These are phyloP conservation scores for Diuraphis noxia DNA, from an alignment of 1,140 invertebrate genomes.

Conservation along the genomic window DNA sequence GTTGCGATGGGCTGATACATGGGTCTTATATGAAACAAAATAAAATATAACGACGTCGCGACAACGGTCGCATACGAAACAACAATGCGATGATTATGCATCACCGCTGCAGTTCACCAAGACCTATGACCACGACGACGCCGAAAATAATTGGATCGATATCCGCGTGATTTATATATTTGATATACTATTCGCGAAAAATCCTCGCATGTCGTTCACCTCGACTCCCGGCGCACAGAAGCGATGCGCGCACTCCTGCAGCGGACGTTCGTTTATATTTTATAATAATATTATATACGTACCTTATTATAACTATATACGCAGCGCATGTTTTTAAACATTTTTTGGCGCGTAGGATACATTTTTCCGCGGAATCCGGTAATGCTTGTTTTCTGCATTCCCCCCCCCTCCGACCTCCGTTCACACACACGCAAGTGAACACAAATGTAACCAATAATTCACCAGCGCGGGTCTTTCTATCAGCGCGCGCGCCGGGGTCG, in stretches of 20 bases:
- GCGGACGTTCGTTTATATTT: background rate
- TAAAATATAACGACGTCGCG: background rate
- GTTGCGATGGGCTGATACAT: background rate
- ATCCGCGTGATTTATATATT: background rate
- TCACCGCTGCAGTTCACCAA: background rate
- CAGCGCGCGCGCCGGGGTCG: slow-evolving; percentile 16
- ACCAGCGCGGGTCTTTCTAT: background rate
- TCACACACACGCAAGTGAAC: background rate
- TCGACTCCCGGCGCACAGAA: background rate
- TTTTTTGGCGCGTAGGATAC: background rate
- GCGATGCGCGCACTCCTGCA: background rate
- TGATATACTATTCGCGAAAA: background rate
- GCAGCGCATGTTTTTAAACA: no score
- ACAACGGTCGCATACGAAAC: background rate
- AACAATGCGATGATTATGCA: slow-evolving; percentile 18
- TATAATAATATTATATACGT: background rate
- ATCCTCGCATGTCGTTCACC: background rate
- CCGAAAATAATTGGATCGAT: slow-evolving; percentile 32
- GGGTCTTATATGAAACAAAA: background rate
- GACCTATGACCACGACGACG: background rate
- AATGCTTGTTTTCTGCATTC: slow-evolving; percentile 29
- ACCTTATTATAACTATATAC: background rate
- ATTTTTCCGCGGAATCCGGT: slow-evolving; percentile 35
- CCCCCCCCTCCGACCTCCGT: background rate
- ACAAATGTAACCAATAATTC: slow-evolving; percentile 45